These are phyloP conservation scores for Lissocephala sabroskyi DNA, from an alignment of 2,888 invertebrate genomes.

Conservation along the genomic window DNA sequence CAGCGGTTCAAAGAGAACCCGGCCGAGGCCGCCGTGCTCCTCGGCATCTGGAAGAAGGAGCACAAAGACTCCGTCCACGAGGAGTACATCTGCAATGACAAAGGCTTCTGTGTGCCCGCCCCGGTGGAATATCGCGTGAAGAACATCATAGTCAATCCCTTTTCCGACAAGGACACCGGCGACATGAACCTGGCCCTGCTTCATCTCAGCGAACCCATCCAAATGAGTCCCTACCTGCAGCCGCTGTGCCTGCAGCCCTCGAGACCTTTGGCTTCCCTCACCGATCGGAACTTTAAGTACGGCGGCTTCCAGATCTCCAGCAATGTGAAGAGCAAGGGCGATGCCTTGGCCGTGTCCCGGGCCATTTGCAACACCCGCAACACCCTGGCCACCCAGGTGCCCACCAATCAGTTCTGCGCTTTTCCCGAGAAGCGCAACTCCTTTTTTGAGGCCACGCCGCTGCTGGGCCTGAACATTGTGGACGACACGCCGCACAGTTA, in stretches of 20 bases:
- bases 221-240: constrained; percentile 23
- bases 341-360: constrained; percentile 18
- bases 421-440: constrained; percentile 20
- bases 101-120: constrained; percentile 40
- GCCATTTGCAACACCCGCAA: constrained; percentile 16
- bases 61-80: constrained; percentile 5
- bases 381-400: constrained; percentile 6
- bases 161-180: constrained; percentile 34
- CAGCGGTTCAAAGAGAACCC: constrained; percentile 16
- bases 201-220: constrained; percentile 21
- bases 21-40: constrained; percentile 16
- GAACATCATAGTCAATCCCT: constrained; percentile 31
- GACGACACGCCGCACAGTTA: constrained; percentile 26
- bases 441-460: constrained; percentile 26
- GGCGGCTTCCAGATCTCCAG: constrained; percentile 22
- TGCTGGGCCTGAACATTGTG: constrained; percentile 32
- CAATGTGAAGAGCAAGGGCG: constrained; percentile 27
- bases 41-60: constrained; percentile 34
- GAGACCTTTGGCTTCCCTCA: constrained; percentile 23
- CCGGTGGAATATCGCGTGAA: constrained; percentile 25
- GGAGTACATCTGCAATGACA: constrained; percentile 23
- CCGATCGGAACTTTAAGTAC: constrained; percentile 30
- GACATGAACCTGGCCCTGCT: constrained; percentile 39
- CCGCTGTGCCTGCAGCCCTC: constrained; percentile 33
- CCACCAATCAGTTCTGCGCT: constrained; percentile 35